Evolutionary conservation across 2,797 vertebrate species (phyloP).

Genomic region (Notolabrus celidotus): DNA sequence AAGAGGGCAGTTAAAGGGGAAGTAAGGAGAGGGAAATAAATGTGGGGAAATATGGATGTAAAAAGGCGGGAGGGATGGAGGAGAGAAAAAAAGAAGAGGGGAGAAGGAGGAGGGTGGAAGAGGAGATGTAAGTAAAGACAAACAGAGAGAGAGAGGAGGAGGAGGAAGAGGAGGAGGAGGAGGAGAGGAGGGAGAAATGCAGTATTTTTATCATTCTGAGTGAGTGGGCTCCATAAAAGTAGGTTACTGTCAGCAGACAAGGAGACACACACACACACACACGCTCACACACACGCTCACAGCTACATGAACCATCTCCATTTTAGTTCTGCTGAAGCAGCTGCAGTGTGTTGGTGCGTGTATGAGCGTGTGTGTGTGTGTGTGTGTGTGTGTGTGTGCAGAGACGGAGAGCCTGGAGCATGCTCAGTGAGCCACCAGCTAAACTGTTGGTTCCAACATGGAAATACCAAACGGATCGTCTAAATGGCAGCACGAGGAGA

Average conservation of each 20-base stretch:
- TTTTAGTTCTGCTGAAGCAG: slow-evolving; percentile 67
- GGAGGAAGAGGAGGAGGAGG: slow-evolving; percentile 20
- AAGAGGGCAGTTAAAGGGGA: neutral
- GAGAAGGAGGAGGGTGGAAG: neutral
- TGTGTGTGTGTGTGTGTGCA: slow-evolving; percentile 8
- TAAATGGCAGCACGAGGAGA: slow-evolving; percentile 59
- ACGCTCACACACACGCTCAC: slow-evolving; percentile 35
- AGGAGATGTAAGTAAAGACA: slow-evolving; percentile 28
- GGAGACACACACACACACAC: slow-evolving; percentile 44
- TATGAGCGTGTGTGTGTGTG: slow-evolving; percentile 17
- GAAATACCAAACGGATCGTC: slow-evolving; percentile 53
- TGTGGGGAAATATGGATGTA: too few species aligned
- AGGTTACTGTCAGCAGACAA: slow-evolving; percentile 77
- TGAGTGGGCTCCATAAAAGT: slow-evolving; percentile 77
- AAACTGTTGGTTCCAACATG: slow-evolving; percentile 43
- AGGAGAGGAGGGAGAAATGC: slow-evolving; percentile 50
- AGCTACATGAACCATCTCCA: slow-evolving; percentile 56
- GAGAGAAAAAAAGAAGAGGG: neutral
- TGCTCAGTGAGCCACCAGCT: slow-evolving; percentile 62
- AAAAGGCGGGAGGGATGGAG: neutral
- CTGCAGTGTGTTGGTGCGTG: slow-evolving; percentile 49
- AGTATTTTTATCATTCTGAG: slow-evolving; percentile 76
- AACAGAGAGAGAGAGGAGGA: slow-evolving; percentile 16
- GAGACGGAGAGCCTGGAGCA: slow-evolving; percentile 31
- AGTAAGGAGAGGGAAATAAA: neutral